Evolutionary conservation across 2,888 invertebrate species (phyloP).

Genomic region (Vesta saturnalis): DNA sequence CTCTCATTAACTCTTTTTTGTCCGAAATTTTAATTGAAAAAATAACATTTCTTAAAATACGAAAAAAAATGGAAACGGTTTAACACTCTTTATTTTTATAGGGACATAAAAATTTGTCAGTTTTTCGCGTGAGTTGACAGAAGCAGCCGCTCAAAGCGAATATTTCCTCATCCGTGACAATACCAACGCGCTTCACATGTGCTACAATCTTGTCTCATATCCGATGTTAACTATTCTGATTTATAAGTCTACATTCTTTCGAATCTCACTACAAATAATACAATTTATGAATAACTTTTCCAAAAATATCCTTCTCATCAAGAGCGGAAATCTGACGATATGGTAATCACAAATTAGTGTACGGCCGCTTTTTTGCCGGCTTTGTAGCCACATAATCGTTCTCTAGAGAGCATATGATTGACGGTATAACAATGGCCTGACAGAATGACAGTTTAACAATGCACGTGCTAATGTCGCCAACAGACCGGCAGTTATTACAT

Average conservation of each 20-base stretch:
- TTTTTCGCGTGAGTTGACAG: slow-evolving; percentile 49
- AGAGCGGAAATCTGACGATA: slow-evolving; percentile 14
- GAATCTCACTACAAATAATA: slow-evolving; percentile 29
- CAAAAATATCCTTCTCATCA: not conserved
- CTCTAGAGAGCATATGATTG: slow-evolving; percentile 42
- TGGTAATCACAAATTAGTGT: slow-evolving; percentile 32
- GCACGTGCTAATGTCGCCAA: slow-evolving; percentile 49
- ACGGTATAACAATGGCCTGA: slow-evolving; percentile 49
- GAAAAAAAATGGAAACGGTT: slow-evolving; percentile 28
- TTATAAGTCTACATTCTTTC: slow-evolving; percentile 46
- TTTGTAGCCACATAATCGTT: slow-evolving; percentile 40
- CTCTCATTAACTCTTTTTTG: not conserved
- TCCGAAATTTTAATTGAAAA: not conserved
- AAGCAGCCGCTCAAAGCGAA: slow-evolving; percentile 48
- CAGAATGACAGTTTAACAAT: slow-evolving; percentile 50
- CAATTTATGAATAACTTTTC: slow-evolving; percentile 30
- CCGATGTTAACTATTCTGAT: slow-evolving; percentile 44
- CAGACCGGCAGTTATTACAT: slow-evolving; percentile 53
- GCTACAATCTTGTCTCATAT: slow-evolving; percentile 31
- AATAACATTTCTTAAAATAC: not conserved
- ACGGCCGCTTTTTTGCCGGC: slow-evolving; percentile 33
- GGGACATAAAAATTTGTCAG: slow-evolving; percentile 48
- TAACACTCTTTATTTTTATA: slow-evolving; percentile 39
- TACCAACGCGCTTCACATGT: slow-evolving; percentile 37
- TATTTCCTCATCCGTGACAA: slow-evolving; percentile 47